Evolutionary conservation across 2,797 vertebrate species (phyloP).

Genomic region (Phrynocephalus forsythii): DNA sequence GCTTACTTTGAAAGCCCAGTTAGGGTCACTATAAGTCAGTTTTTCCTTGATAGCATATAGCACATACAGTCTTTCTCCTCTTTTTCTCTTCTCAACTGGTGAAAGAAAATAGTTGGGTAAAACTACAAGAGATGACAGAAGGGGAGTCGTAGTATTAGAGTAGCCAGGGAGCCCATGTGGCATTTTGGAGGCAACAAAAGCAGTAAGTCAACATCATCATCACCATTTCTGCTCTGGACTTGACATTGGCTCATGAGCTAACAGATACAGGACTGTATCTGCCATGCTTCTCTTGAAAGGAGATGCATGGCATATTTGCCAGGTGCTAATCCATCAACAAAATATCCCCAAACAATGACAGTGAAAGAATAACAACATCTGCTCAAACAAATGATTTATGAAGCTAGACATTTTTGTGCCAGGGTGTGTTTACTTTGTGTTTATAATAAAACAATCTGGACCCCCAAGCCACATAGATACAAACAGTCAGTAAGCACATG

Average conservation of each 20-base stretch:
- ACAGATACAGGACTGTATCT: background rate
- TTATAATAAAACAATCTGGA: constrained; percentile 19
- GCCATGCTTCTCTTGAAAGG: background rate
- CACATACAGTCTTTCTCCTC: background rate
- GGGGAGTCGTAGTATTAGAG: background rate
- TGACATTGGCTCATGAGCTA: background rate
- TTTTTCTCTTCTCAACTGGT: background rate
- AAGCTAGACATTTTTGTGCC: background rate
- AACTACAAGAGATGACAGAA: background rate
- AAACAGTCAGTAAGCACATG: background rate
- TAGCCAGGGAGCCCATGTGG: background rate
- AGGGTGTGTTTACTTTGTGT: background rate
- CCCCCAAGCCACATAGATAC: constrained; percentile 36
- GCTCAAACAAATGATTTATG: constrained; percentile 45
- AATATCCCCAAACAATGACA: constrained; percentile 45
- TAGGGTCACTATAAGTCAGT: too few relatives aligned
- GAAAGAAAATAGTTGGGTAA: background rate
- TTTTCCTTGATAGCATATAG: too few relatives aligned
- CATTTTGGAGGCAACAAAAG: too few relatives aligned
- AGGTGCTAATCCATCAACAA: constrained; percentile 16
- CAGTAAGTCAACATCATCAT: too few relatives aligned
- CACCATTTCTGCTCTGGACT: background rate
- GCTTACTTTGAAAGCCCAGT: too few relatives aligned
- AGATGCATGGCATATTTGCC: background rate
- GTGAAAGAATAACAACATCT: constrained; percentile 53